phyloP scores from a whole-genome alignment of 2,113 vertebrate species.

The Philantomba maxwellii region DNA sequence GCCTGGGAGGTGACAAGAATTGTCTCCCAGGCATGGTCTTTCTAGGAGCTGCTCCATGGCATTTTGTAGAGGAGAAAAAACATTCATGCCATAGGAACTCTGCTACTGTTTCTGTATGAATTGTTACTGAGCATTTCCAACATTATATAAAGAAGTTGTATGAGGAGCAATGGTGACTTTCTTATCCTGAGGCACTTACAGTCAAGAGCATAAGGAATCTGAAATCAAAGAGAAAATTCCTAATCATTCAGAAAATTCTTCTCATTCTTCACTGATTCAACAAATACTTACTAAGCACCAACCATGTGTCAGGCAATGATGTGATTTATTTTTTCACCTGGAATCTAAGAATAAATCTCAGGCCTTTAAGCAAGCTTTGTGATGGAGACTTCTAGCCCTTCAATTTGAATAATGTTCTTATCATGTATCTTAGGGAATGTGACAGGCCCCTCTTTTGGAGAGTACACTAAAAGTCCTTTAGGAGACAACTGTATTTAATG shows the following conservation, averaged over 20 bases:
- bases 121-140: not conserved
- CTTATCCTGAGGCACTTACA: not conserved
- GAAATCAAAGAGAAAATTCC: not conserved
- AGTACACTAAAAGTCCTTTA: not conserved
- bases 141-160: not conserved
- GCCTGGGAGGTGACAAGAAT: slow-evolving; percentile 63
- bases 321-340: not conserved
- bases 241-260: not conserved
- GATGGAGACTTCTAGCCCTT: not conserved
- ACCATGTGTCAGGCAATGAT: not conserved
- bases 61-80: not conserved
- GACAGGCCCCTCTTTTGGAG: not conserved
- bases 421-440: not conserved
- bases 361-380: not conserved
- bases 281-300: not conserved
- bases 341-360: not conserved
- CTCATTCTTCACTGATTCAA: not conserved
- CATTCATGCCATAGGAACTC: not conserved
- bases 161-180: not conserved
- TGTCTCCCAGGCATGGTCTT: slow-evolving; percentile 76
- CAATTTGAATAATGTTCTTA: not conserved
- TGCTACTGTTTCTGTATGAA: not conserved
- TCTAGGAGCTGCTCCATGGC: slow-evolving; percentile 76
- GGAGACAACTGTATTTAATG: not conserved
- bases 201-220: not conserved